Conservation (phyloP, 2,113 vertebrate genomes). For the Psophia crepitans region DNA sequence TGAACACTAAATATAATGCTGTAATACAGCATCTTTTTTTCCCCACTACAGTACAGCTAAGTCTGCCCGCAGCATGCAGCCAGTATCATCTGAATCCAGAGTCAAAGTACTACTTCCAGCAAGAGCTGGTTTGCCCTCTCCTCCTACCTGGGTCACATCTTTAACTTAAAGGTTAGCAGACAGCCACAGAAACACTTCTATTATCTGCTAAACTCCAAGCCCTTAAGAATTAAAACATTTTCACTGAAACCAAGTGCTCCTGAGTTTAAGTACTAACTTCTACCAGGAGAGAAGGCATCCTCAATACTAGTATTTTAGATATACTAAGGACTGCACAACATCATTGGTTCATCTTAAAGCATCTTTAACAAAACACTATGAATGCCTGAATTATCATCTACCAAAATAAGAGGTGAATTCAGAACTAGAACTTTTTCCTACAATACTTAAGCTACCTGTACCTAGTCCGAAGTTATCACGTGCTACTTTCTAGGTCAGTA, state of each 20-base stretch:
- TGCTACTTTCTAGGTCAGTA: not conserved
- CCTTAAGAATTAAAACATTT: not conserved
- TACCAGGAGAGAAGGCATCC: not conserved
- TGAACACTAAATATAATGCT: not conserved
- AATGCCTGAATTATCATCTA: not conserved
- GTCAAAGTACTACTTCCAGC: not conserved
- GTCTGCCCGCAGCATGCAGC: not conserved
- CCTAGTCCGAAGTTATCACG: not conserved
- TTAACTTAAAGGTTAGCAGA: not conserved
- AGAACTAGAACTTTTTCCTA: not conserved
- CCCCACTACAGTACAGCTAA: rapidly evolving
- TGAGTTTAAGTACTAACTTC: not conserved
- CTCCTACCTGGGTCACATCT: not conserved
- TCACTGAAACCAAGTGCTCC: not conserved
- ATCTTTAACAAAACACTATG: not conserved
- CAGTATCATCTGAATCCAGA: not conserved
- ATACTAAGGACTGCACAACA: not conserved
- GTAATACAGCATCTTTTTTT: not conserved
- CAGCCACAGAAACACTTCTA: not conserved
- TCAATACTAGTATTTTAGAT: not conserved
- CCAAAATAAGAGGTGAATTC: not conserved
- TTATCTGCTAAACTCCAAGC: not conserved
- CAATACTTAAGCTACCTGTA: not conserved
- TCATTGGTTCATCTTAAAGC: not conserved
- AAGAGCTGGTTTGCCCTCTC: not conserved